Evolutionary conservation across 35 echinoderm and acorn worm genomes (phyloP).

Genomic region (Eucidaris tribuloides): DNA sequence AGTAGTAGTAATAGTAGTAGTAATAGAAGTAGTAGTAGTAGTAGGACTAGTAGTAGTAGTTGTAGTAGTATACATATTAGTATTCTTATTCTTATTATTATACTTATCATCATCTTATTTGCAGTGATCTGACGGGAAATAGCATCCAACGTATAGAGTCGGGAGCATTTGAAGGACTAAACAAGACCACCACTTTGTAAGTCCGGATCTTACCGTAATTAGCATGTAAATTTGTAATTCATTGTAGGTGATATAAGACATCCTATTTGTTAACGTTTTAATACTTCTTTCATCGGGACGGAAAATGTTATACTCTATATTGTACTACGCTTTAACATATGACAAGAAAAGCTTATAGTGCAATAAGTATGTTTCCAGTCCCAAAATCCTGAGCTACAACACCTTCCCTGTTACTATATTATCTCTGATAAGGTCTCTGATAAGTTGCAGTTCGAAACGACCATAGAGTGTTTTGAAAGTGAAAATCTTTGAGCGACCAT

Average conservation of each 20-base stretch:
- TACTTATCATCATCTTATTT: conserved; percentile 1
- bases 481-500: too few relatives aligned
- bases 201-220: not conserved
- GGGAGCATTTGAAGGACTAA: conserved; percentile 31
- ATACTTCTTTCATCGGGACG: too few relatives aligned
- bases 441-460: too few relatives aligned
- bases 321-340: not conserved
- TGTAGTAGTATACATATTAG: too few relatives aligned
- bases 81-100: not conserved
- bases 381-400: not conserved
- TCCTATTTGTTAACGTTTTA: not conserved
- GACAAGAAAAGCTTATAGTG: not conserved
- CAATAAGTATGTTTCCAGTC: not conserved
- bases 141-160: conserved; percentile 7
- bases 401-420: too few relatives aligned
- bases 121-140: conserved; percentile 51
- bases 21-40: too few relatives aligned
- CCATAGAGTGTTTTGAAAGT: too few relatives aligned
- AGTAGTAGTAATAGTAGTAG: not conserved
- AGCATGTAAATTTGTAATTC: not conserved
- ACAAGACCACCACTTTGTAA: conserved; percentile 36
- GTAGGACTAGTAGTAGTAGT: too few relatives aligned
- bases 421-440: too few relatives aligned
- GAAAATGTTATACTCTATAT: not conserved
- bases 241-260: too few relatives aligned